A percentile compares a stretch with the other conserved stretches of the same genome.
Conservation (phyloP, 2,113 vertebrate species). For the Kryptolebias marmoratus region DNA sequence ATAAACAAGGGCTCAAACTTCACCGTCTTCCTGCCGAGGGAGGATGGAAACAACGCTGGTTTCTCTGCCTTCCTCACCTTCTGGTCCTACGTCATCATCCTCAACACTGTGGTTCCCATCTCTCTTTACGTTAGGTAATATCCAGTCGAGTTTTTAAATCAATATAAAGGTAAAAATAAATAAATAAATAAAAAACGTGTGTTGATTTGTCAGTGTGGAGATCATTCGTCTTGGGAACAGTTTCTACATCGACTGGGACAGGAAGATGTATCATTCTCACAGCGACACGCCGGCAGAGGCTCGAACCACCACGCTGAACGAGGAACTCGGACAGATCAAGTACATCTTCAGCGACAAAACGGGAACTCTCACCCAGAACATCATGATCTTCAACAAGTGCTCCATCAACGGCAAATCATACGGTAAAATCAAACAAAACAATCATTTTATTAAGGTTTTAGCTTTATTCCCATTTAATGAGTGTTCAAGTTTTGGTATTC, state of each 20-base stretch:
- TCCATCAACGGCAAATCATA: slow-evolving; percentile 90
- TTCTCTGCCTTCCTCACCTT: slow-evolving; percentile 89
- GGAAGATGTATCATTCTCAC: slow-evolving; percentile 87
- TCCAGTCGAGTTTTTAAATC: too few relatives aligned
- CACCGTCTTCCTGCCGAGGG: slow-evolving; percentile 86
- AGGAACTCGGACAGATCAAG: slow-evolving; percentile 96
- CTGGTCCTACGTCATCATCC: slow-evolving; percentile 98
- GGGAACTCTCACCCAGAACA: slow-evolving; percentile 96
- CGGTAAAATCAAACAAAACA: slow-evolving; percentile 70
- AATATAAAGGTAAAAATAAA: too few relatives aligned
- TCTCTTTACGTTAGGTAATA: slow-evolving; percentile 93
- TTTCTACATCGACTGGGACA: slow-evolving; percentile 97
- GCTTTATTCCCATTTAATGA: not conserved
- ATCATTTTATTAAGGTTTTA: not conserved
- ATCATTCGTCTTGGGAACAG: slow-evolving; percentile 96
- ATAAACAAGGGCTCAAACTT: slow-evolving; percentile 84
- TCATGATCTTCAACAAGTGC: slow-evolving; percentile 97
- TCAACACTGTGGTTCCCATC: slow-evolving; percentile 97
- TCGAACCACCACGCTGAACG: slow-evolving; percentile 94
- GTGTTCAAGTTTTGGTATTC: too few relatives aligned
- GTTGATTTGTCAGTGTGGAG: slow-evolving; percentile 85
- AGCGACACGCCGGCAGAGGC: slow-evolving; percentile 88
- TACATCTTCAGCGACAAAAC: slow-evolving; percentile 98
- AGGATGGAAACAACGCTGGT: slow-evolving; percentile 71
- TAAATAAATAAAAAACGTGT: too few relatives aligned